Base-by-base conservation (phyloP, 2,888 invertebrate genomes). In the Luperina testacea region DNA sequence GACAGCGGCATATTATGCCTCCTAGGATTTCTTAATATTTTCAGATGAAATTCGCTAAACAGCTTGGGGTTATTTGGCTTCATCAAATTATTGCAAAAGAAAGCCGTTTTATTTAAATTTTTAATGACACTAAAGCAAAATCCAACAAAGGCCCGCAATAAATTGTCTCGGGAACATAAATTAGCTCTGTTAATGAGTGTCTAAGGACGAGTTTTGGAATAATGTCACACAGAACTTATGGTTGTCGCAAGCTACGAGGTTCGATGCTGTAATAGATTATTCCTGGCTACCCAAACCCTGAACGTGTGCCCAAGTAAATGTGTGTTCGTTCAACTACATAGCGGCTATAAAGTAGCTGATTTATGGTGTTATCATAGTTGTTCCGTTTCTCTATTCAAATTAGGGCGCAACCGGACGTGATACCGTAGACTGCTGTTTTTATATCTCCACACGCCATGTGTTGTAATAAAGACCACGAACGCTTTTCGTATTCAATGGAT, bases 321-420 rank as follows among this genome's bases (percentile, higher is more conserved):
- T 87, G 83, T 85, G 84, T 89, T 88, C 79, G 85, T 75, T 85
- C 77, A 81, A 82, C 82, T 77, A 82, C 81, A 77, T 71, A 85
- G 75, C 77, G 74, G 72, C 85, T 79, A 91, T 92, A 92, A 92
- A 92, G 76, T 87, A 80, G 72, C 65, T 86, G 87, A 84, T 92
- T 92, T 92, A 92, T 86, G 82, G 79, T 91, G 91, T 89, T 91
- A 88, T 88, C 87, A 85, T 83, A 80, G 87, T 79, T 86, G 83
- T 85, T 84, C 82, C 81, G 82, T 88, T 88, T 90, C 82, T 85
- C 81, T 82, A 83, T 86, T 82, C 87, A 85, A 89, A 90, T 86
- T 87, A 81, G 83, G 86, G 83, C 80, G 73, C 64, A 81, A 84
- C 77, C 72, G 70, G 84, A 84, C 82, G 45, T 82, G 80, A 83